A percentile compares a stretch with the other conserved stretches of the same genome.
These are phyloP conservation scores for Zootermopsis nevadensis DNA, from an alignment of 2,888 invertebrate species.

Conservation along the genomic window DNA sequence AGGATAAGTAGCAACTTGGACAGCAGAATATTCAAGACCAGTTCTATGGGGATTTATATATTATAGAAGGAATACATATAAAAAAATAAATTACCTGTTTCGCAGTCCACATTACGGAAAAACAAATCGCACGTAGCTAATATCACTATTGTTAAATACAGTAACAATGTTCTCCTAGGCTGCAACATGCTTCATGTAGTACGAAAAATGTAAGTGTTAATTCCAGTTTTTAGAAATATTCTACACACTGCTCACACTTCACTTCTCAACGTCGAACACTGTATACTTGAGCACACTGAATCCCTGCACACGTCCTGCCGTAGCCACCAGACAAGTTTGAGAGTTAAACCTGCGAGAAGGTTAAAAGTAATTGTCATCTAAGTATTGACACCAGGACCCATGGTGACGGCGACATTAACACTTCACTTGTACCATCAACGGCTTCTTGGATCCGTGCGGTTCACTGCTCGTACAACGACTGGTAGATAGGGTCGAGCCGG, in stretches of 20 bases:
- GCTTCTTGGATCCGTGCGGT: constrained; percentile 22
- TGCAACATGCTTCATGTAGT: constrained; percentile 39
- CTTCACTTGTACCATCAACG: not conserved
- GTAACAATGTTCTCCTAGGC: constrained; percentile 35
- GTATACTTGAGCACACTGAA: not conserved
- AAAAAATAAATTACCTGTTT: constrained; percentile 25
- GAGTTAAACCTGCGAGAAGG: not conserved
- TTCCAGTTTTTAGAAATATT: not conserved
- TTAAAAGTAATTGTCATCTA: not conserved
- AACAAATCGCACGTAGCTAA: constrained; percentile 18
- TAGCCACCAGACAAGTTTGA: not conserved
- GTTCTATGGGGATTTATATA: too few species aligned
- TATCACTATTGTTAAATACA: constrained; percentile 34
- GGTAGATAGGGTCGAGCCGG: not conserved
- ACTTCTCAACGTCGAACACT: too few species aligned
- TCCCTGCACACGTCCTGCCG: constrained; percentile 6
- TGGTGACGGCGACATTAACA: not conserved
- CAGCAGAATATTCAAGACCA: too few species aligned
- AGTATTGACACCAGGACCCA: constrained; percentile 23
- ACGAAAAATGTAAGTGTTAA: not conserved
- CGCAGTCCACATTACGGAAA: constrained; percentile 8
- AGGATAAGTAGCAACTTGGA: too few species aligned
- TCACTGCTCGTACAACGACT: constrained; percentile 35
- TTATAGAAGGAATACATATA: too few species aligned
- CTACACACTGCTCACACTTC: not conserved